Conservation (phyloP, 2,113 vertebrate genomes). For the Hemibagrus wyckioides region DNA sequence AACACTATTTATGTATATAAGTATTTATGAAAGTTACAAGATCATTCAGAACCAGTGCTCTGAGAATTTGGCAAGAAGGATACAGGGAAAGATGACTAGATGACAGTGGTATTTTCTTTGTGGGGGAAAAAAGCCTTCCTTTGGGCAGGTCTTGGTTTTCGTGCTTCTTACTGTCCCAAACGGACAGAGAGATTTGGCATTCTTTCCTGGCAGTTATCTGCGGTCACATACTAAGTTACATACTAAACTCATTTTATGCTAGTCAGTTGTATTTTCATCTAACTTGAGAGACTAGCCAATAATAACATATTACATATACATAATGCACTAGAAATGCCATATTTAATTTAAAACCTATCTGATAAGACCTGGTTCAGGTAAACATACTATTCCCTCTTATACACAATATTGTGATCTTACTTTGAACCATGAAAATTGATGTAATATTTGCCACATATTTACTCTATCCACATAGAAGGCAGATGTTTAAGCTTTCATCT, state of each 20-base stretch:
- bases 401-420: background rate
- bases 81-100: background rate
- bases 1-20: background rate
- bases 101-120: constrained; percentile 10
- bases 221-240: background rate
- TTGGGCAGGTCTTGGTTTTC: background rate
- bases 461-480: background rate
- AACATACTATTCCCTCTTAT: background rate
- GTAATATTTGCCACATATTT: background rate
- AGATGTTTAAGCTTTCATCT: background rate
- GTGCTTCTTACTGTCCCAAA: background rate
- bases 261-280: background rate
- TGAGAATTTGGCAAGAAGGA: background rate
- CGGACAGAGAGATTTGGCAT: background rate
- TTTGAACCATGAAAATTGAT: background rate
- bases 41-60: background rate
- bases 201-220: background rate
- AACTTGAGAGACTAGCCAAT: background rate
- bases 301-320: background rate
- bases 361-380: background rate
- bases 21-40: background rate
- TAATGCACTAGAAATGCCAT: background rate
- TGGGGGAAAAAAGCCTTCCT: background rate
- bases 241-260: background rate
- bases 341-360: background rate